Base-by-base conservation (phyloP, 2,797 vertebrate genomes). In the Peromyscus attwateri region DNA sequence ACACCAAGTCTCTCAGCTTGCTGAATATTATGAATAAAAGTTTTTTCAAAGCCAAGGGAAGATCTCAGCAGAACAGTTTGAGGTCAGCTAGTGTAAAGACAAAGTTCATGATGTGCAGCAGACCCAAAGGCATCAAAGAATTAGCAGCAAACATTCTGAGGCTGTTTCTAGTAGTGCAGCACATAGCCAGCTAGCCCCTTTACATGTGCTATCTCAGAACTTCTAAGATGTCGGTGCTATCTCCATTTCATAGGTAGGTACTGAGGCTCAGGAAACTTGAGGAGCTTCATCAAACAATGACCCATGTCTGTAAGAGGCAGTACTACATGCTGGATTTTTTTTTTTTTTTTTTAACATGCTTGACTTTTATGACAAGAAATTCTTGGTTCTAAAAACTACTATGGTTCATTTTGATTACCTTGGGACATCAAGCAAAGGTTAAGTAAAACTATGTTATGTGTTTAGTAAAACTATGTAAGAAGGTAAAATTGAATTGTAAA, bases 21-120 rank as follows among this genome's bases (percentile, higher is more conserved):
- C 21, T 79, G 9, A 70, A 49, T 75, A 85, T 52, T 60, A 76
- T 76, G 66, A 92, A 96, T 21, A 95, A 94, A 89, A 94, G 84
- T 52, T 92, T 70, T 85, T 76, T 55, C 97, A 92, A 94, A 87
- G n/a, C 83, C 93, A 93, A 92, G 0, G 80, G 73, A 95, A 89
- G n/a, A 77, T 37, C 29, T 94, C 29, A 96, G 76, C 27, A 92
- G 93, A 95, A 85, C 6, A 82, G 40, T 84, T 0, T 79, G 16
- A 16, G 79, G 71, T 82, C 49, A 91, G 8, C 70, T 2, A 75
- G 17, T 43, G 2, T 79, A 88, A 37, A 83, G 81, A 6, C 37
- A 79, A 97, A 96, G 60, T 83, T 97, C 34, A 79, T 34, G 76
- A 93, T 29, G 10, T 43, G 85, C 37, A 89, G 80, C 6, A 96